Base-by-base conservation (phyloP, 1,140 invertebrate genomes). In the Polypedilum vanderplanki region DNA sequence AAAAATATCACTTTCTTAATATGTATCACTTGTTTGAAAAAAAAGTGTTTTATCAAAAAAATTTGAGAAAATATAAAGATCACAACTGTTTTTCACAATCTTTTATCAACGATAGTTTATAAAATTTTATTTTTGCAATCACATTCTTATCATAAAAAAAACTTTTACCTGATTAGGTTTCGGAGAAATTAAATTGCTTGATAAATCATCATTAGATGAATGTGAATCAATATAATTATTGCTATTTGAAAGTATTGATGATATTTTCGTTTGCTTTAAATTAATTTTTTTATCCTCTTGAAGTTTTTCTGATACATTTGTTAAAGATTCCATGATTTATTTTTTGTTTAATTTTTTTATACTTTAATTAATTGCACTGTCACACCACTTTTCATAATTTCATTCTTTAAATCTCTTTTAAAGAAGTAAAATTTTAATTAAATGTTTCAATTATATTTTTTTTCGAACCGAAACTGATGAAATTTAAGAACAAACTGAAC, bases 101-200 rank as follows among this genome's bases (percentile, higher is more conserved):
- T n/a, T n/a, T n/a, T n/a, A n/a, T n/a, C n/a, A n/a, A n/a, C n/a
- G n/a, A n/a, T n/a, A n/a, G n/a, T n/a, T n/a, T n/a, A n/a, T n/a
- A n/a, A n/a, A n/a, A n/a, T n/a, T n/a, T n/a, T n/a, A n/a, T n/a
- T n/a, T n/a, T n/a, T n/a, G n/a, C n/a, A n/a, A n/a, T n/a, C n/a
- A n/a, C n/a, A n/a, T n/a, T n/a, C n/a, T n/a, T n/a, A n/a, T n/a
- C n/a, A n/a, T n/a, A n/a, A n/a, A n/a, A 57, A 17, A 57, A 17
- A 15, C 46, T 15, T 17, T 57, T 57, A 70, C 65, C 17, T 70
- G 65, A 70, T 70, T 70, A 20, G 65, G 65, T 70, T 70, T 70
- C 2, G 65, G 65, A 70, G 8, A 70, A 4, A 20, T 70, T n/a
- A 22, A 9, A 18, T 70, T 70, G 18, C 9, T n/a, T 18, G 20